phyloP scores from a whole-genome alignment of 2,888 invertebrate genomes.

The Heliconius charithonia region DNA sequence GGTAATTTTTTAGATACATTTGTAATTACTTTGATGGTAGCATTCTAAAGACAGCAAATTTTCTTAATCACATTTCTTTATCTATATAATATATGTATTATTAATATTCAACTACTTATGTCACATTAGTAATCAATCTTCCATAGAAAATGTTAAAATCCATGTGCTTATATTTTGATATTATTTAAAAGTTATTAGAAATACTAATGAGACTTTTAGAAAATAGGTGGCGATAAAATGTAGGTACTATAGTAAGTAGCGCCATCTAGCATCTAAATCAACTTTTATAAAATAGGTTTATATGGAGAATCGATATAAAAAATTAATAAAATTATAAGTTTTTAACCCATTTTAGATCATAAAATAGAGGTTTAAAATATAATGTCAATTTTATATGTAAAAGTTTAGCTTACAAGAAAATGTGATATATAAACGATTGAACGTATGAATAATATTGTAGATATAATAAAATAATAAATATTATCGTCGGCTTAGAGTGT shows the following conservation, averaged over 20 bases:
- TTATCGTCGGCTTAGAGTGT: background rate
- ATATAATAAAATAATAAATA: constrained; percentile 16
- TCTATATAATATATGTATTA: background rate
- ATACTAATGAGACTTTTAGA: background rate
- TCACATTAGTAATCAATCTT: background rate
- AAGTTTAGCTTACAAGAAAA: constrained; percentile 32
- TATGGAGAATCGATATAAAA: background rate
- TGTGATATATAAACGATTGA: constrained; percentile 39
- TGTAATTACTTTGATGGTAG: too few relatives aligned
- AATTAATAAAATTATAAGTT: too few relatives aligned
- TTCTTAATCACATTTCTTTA: too few relatives aligned
- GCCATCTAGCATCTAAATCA: constrained; percentile 14
- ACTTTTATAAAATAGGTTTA: background rate
- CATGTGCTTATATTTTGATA: too few relatives aligned
- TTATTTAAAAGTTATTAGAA: background rate
- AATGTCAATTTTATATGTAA: constrained; percentile 5
- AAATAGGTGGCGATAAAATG: background rate
- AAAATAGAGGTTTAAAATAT: constrained; percentile 40
- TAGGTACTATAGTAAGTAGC: background rate
- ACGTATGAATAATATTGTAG: constrained; percentile 19
- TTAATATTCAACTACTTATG: background rate
- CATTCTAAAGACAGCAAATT: too few relatives aligned
- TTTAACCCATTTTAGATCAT: constrained; percentile 37
- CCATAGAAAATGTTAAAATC: too few relatives aligned
- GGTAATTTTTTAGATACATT: too few relatives aligned